Evolutionary conservation across 2,797 vertebrate species (phyloP).

Genomic region (Orestias chungarensis): DNA sequence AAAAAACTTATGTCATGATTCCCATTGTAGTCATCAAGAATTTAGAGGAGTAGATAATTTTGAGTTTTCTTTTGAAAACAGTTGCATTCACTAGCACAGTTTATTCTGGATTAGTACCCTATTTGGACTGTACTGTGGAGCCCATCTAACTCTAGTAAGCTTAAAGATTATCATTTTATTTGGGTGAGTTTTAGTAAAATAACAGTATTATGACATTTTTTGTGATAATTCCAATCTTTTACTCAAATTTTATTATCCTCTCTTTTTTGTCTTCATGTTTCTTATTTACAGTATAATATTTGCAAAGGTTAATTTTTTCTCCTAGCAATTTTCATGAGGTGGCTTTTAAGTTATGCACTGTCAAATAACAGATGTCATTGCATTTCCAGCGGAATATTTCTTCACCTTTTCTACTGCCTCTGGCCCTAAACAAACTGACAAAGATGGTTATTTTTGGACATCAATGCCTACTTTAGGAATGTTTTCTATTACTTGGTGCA

Average conservation of each 20-base stretch:
- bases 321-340: background rate
- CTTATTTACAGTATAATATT: background rate
- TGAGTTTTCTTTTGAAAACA: constrained; percentile 32
- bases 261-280: background rate
- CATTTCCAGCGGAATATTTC: background rate
- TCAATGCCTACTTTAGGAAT: background rate
- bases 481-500: background rate
- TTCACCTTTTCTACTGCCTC: background rate
- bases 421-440: background rate
- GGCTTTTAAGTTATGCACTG: background rate
- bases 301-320: background rate
- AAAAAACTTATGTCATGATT: constrained; percentile 52
- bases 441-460: background rate
- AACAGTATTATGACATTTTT: constrained; percentile 19
- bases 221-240: constrained; percentile 9
- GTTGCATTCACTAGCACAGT: constrained; percentile 55
- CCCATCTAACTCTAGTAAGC: constrained; percentile 36
- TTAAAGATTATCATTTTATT: constrained; percentile 36
- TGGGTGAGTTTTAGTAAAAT: constrained; percentile 47
- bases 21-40: constrained; percentile 26
- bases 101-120: background rate
- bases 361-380: background rate
- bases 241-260: background rate
- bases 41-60: background rate
- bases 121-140: constrained; percentile 3